Evolutionary conservation across 2,113 vertebrate genomes (phyloP), one percentile per base, ranked within the genome.

Genomic region (Ranitomeya imitator): DNA sequence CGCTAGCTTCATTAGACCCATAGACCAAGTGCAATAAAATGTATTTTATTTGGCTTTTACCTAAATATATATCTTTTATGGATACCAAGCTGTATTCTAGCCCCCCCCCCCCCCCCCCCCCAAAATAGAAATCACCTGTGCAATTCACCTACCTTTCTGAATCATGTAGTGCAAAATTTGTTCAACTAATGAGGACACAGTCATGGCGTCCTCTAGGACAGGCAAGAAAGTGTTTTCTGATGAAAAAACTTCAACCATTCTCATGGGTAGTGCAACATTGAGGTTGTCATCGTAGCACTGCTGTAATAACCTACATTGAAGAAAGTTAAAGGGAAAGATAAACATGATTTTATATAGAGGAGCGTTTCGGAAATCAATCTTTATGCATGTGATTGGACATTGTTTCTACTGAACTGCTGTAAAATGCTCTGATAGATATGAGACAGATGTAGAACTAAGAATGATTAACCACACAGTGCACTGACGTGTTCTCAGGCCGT

Each of bases 161-260:
- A 99, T 94, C 97, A 99, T 96, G 95, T 97, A 99, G 97, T 98
- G 96, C 97, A 99, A 97, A 96, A 99, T 96, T 93, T 99, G 98
- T 94, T 99, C 98, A 71, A 97, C 94, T 92, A 99, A 91, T n/a
- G 96, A 96, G 90, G 95, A 95, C 94, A 97, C 96, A 86, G 91
- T 94, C 92, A 92, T 91, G 89, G 96, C 93, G 91, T 99, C 97
- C 92, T 94, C 95, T 93, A 98, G 93, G 93, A 96, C 93, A 86
- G 96, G 94, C 93, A 96, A 93, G 92, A 98, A 99, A 0, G 97
- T 99, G 91, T 92, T 96, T 93, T 99, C 97, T 76, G 97, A 97
- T 60, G 96, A 97, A 95, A 98, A 99, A 79, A 98, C 95, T 94
- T 99, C 98, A 89, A 99, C 94, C 97, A 99, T 99, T 89, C 98